phyloP scores from a whole-genome alignment of 2,888 invertebrate genomes.

The Polydrusus pterygomalis region DNA sequence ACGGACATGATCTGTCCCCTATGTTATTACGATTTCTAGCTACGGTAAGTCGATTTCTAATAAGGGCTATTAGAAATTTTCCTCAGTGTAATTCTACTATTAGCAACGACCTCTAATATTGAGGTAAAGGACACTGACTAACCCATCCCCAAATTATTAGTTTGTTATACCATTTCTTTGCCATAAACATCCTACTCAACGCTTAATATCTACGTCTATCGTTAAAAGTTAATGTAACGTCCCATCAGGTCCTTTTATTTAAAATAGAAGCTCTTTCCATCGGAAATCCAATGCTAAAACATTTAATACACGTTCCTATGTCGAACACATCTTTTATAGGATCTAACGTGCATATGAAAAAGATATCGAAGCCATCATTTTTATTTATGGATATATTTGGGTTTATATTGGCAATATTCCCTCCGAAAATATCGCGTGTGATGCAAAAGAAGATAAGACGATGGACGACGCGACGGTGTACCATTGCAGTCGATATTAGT shows the following conservation, averaged over 20 bases:
- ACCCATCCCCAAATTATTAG: too few relatives aligned
- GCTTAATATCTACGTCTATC: not conserved
- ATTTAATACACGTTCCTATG: slow-evolving; percentile 45
- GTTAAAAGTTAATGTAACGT: not conserved
- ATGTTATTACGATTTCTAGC: too few relatives aligned
- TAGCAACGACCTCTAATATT: too few relatives aligned
- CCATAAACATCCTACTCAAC: too few relatives aligned
- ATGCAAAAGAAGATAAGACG: slow-evolving; percentile 36
- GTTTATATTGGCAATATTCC: slow-evolving; percentile 61
- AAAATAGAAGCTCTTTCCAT: slow-evolving; percentile 11
- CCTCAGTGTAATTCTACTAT: too few relatives aligned
- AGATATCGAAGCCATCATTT: slow-evolving; percentile 57
- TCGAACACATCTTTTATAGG: slow-evolving; percentile 48
- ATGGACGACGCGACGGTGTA: slow-evolving; percentile 17
- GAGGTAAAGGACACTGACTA: too few relatives aligned
- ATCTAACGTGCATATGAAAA: slow-evolving; percentile 51
- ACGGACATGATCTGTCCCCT: too few relatives aligned
- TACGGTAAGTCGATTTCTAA: too few relatives aligned
- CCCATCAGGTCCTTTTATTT: slow-evolving; percentile 27
- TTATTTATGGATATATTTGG: slow-evolving; percentile 64
- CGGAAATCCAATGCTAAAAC: slow-evolving; percentile 35
- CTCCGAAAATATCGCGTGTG: slow-evolving; percentile 36
- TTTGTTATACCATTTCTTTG: too few relatives aligned
- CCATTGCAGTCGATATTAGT: slow-evolving; percentile 15
- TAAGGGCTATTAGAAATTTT: too few relatives aligned